Conservation (phyloP, 2,113 vertebrate genomes). For the Microcebus griseorufus region DNA sequence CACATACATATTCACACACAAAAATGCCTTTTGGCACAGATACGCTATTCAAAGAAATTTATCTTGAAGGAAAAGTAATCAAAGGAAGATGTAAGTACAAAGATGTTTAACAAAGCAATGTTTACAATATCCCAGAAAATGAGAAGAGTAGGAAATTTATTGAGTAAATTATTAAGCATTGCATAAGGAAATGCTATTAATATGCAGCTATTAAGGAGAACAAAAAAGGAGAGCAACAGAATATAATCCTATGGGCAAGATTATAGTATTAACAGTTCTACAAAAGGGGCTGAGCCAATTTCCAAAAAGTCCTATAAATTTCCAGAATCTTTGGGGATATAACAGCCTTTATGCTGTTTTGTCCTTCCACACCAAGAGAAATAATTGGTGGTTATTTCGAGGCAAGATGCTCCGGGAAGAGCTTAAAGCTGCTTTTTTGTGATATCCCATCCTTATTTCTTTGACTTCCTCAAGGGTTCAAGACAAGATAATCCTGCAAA, state of each 20-base stretch:
- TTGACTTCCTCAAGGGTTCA: not conserved
- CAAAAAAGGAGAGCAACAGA: not conserved
- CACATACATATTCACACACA: no score
- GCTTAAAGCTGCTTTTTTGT: not conserved
- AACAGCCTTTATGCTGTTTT: not conserved
- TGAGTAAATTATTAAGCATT: not conserved
- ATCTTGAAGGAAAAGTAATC: not conserved
- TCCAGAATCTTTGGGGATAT: not conserved
- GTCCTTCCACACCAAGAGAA: not conserved
- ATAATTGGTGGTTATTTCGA: not conserved
- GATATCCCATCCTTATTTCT: not conserved
- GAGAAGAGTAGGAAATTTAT: not conserved
- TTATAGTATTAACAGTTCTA: not conserved
- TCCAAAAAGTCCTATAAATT: not conserved
- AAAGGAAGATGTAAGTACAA: not conserved
- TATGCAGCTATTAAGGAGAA: not conserved
- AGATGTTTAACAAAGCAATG: not conserved
- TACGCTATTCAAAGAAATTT: not conserved
- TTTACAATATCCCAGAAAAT: no score
- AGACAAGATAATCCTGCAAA: not conserved
- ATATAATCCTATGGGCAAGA: not conserved
- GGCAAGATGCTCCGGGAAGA: not conserved
- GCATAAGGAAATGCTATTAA: not conserved
- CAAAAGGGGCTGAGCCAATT: not conserved
- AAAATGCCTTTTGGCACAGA: not conserved